Percentiles rank a stretch among this genome's conserved stretches.
These are phyloP conservation scores for Euproctis similis DNA, from an alignment of 2,888 invertebrate genomes.

Conservation along the genomic window DNA sequence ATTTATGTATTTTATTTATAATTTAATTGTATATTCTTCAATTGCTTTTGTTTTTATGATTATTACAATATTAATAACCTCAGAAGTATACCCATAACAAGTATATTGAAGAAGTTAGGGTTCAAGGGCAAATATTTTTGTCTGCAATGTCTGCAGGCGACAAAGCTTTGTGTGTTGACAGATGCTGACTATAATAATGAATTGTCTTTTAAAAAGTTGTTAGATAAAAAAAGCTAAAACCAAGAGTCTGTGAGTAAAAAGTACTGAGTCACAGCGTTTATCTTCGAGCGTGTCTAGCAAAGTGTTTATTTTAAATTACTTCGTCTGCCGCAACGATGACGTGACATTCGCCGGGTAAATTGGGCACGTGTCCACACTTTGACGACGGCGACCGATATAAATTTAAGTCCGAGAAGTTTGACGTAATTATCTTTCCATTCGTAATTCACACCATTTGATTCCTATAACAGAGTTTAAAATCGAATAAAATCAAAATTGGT, in stretches of 20 bases:
- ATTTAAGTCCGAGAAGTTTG: constrained; percentile 43
- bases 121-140: constrained; percentile 34
- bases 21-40: too few species aligned
- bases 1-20: too few species aligned
- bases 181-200: constrained; percentile 64
- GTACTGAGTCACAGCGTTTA: constrained; percentile 42
- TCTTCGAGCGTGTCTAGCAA: constrained; percentile 46
- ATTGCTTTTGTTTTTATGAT: too few species aligned
- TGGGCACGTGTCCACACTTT: constrained; percentile 18
- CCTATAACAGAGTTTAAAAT: too few species aligned
- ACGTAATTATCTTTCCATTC: constrained; percentile 52
- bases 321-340: constrained; percentile 16
- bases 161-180: constrained; percentile 49
- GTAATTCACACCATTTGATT: too few species aligned
- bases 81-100: too few species aligned
- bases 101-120: constrained; percentile 22
- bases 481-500: too few species aligned
- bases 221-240: constrained; percentile 50
- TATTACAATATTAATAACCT: too few species aligned
- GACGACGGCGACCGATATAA: too few species aligned
- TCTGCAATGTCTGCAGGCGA: constrained; percentile 30
- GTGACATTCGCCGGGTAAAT: constrained; percentile 17
- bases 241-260: constrained; percentile 42
- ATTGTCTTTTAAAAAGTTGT: constrained; percentile 61
- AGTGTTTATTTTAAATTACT: constrained; percentile 46